A percentile compares a stretch with the other conserved stretches of the same genome.
phyloP scores from a whole-genome alignment of 1,140 invertebrate species.

The Drosophila murphyi region DNA sequence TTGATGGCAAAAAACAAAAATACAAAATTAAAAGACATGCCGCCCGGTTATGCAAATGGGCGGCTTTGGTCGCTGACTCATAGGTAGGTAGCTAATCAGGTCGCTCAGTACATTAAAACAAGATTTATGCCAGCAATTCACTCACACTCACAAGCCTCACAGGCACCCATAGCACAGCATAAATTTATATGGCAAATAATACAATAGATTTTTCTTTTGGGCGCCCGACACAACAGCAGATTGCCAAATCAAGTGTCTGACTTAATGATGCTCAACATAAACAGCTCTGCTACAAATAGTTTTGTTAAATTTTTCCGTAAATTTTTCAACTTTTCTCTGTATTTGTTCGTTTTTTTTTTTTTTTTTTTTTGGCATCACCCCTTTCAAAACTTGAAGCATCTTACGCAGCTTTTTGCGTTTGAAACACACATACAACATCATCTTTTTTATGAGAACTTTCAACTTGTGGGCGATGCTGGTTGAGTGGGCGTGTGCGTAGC shows the following conservation, averaged over 20 bases:
- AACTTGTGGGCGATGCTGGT: conserved; percentile 61
- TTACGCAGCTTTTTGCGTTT: conserved; percentile 42
- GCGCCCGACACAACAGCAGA: conserved; percentile 38
- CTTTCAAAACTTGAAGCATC: conserved; percentile 23
- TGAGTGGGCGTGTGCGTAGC: conserved; percentile 31
- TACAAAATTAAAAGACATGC: not conserved
- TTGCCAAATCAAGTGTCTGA: conserved; percentile 82
- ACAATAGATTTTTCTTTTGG: conserved; percentile 53
- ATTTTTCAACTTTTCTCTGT: conserved; percentile 17
- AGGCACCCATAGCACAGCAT: conserved; percentile 36
- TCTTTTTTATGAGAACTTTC: conserved; percentile 76
- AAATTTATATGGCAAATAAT: conserved; percentile 81
- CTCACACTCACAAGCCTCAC: conserved; percentile 15
- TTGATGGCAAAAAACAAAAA: conserved; percentile 6
- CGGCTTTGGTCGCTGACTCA: conserved; percentile 45
- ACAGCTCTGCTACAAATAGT: conserved; percentile 53
- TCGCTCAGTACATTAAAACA: conserved; percentile 71
- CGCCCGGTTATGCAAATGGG: conserved; percentile 63
- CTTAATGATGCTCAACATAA: conserved; percentile 81
- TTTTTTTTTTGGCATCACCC: conserved; percentile 42
- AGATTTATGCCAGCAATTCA: conserved; percentile 68
- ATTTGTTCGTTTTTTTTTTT: conserved; percentile 8
- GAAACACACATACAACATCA: conserved; percentile 22
- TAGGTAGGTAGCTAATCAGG: conserved; percentile 57
- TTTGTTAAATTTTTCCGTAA: conserved; percentile 34